A percentile compares a stretch with the other conserved stretches of the same genome.
Evolutionary conservation across 92 coral and sea anemone genomes (phyloP).

Genomic region (Metridium senile): DNA sequence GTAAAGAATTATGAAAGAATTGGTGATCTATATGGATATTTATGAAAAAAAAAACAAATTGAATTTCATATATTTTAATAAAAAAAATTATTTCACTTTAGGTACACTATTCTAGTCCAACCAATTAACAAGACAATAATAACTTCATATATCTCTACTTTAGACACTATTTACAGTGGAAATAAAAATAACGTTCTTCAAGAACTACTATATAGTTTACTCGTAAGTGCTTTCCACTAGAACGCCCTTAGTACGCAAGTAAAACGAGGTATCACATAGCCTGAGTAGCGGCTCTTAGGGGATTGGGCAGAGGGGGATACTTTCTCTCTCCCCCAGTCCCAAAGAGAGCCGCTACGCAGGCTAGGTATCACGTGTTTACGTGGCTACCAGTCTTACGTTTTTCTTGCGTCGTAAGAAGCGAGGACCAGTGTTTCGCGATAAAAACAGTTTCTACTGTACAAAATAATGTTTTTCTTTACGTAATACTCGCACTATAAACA

Average conservation of each 20-base stretch:
- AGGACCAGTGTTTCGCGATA: not conserved
- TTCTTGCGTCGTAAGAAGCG: not conserved
- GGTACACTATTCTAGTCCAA: not conserved
- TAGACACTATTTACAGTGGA: slow-evolving; percentile 29
- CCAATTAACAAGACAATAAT: not conserved
- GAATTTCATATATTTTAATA: no score
- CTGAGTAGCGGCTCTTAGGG: no score
- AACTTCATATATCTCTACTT: slow-evolving; percentile 20
- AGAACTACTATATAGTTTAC: not conserved
- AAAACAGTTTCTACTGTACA: slow-evolving; percentile 7
- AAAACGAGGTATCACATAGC: no score
- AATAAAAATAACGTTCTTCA: slow-evolving; percentile 31
- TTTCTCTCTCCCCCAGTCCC: not conserved
- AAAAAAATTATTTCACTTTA: not conserved
- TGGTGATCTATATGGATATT: no score
- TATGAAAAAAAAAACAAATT: no score
- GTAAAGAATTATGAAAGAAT: no score
- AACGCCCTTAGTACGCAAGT: not conserved
- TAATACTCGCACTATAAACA: no score
- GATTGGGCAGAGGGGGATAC: not conserved
- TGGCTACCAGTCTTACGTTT: not conserved
- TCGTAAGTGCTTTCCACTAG: not conserved
- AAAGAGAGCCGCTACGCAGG: no score
- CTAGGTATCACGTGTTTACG: not conserved
- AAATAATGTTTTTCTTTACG: not conserved